Evolutionary conservation across 2,888 invertebrate genomes (phyloP).

Genomic region (Portevinia maculata): DNA sequence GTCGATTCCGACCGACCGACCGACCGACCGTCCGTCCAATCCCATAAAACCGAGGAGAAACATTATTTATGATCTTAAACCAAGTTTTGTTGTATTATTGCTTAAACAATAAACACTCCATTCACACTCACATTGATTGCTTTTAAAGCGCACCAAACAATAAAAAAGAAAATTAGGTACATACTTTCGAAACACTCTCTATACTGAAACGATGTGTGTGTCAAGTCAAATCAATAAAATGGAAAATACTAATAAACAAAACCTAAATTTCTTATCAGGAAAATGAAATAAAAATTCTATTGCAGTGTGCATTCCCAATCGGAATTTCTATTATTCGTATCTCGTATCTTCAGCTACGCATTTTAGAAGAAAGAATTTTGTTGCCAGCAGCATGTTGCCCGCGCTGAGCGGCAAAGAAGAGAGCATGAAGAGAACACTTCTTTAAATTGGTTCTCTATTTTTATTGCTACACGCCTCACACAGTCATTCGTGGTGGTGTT

Average conservation of each 20-base stretch:
- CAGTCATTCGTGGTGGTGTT: slow-evolving; percentile 56
- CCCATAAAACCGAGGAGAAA: slow-evolving; percentile 1
- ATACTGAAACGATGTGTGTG: slow-evolving; percentile 2
- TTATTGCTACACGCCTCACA: slow-evolving; percentile 44
- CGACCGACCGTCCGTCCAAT: too few species aligned
- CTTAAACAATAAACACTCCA: slow-evolving; percentile 12
- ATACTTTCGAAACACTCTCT: neutral
- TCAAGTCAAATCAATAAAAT: slow-evolving; percentile 9
- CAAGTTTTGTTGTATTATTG: slow-evolving; percentile 18
- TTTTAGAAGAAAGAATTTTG: slow-evolving; percentile 43
- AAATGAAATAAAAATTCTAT: neutral
- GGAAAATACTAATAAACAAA: slow-evolving; percentile 32
- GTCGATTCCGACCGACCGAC: too few species aligned
- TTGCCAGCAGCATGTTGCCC: slow-evolving; percentile 61
- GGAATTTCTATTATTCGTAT: neutral
- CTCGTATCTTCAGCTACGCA: slow-evolving; percentile 26
- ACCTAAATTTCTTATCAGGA: slow-evolving; percentile 50
- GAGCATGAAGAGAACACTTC: slow-evolving; percentile 59
- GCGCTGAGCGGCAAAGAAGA: slow-evolving; percentile 13
- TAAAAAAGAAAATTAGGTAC: neutral
- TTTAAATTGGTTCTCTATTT: slow-evolving; percentile 52
- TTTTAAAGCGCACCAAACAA: neutral
- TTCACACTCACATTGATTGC: neutral
- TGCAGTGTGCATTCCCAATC: slow-evolving; percentile 6
- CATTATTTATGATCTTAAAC: slow-evolving; percentile 39